Base-by-base conservation (phyloP, 1,140 invertebrate genomes). In the Caenorhabditis brenneri region DNA sequence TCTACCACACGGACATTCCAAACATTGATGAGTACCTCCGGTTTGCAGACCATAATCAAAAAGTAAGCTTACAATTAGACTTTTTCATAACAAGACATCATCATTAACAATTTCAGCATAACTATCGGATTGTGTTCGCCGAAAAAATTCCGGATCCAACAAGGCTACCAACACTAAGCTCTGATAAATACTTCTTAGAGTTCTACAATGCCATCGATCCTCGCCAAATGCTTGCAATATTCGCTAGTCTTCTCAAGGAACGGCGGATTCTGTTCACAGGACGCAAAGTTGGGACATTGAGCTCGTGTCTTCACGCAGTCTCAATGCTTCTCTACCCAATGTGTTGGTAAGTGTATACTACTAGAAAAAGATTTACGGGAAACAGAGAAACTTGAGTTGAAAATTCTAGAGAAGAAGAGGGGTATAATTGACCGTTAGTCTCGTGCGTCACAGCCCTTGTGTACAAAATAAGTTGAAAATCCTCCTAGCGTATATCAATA, bases 1-100 rank as follows among this genome's bases (percentile, higher is more conserved):
- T 88, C 24, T 89, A 89, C 79, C 88, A 90, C 83, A 88, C 86
- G 7, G 88, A 89, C 29, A 88, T 89, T 51, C 88, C 88, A 22
- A 69, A 80, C 24, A 69, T 85, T 36, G 88, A 89, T 22, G 86
- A 87, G 33, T 80, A 36, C 42, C 42, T 87, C 0, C 31, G 39
- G 15, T 74, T 87, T 36, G 85, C 42, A 16, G 65, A 84, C 33
- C 46, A 31, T 24, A 84, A 53, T 46, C 83, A 19, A 33, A 53
- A 48, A n/a, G 58, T 10, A 29, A 58, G 24, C 22, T 51, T 10
- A 46, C 0, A 27, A 36, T 12, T 16, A n/a, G 46, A 0, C 19
- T 5, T 81, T 10, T 16, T 12, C 2, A 5, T 31, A 19, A 29
- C 9, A 3, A 3, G 81, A 0, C 5, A 19, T 19, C 22, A 36